Percentiles rank a stretch among this genome's conserved stretches.
phyloP scores from a whole-genome alignment of 2,888 invertebrate genomes.

The Acleris laterana region DNA sequence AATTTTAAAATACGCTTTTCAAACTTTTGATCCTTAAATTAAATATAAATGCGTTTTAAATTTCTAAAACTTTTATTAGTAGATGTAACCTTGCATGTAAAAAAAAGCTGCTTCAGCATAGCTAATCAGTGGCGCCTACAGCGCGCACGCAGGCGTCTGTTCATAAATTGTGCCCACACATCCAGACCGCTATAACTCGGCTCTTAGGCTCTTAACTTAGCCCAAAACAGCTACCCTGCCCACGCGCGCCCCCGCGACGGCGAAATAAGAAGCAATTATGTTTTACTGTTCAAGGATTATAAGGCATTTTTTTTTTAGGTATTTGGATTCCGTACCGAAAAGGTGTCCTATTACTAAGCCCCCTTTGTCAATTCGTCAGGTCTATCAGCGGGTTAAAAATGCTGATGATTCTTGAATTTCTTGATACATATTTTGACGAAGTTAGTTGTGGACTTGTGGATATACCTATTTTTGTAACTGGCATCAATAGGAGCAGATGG shows the following conservation, averaged over 20 bases:
- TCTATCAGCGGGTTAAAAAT: too few species aligned
- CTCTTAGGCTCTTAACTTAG: conserved; percentile 23
- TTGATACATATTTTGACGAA: too few species aligned
- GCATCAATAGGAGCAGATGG: too few species aligned
- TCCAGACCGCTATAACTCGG: conserved; percentile 7
- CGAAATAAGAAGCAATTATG: conserved; percentile 32
- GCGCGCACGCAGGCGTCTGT: background rate
- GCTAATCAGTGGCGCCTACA: conserved; percentile 1
- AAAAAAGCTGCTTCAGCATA: background rate
- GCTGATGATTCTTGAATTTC: too few species aligned
- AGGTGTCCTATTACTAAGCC: too few species aligned
- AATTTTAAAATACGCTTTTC: too few species aligned
- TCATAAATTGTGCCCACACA: conserved; percentile 18
- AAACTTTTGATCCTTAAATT: too few species aligned
- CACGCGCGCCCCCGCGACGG: conserved; percentile 46
- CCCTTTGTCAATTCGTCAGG: too few species aligned
- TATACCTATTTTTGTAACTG: too few species aligned
- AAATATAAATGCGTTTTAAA: background rate
- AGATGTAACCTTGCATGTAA: background rate
- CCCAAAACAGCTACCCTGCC: conserved; percentile 45
- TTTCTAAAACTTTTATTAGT: background rate
- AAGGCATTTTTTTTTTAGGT: background rate
- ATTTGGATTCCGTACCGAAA: too few species aligned
- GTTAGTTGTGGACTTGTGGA: too few species aligned
- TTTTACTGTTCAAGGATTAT: conserved; percentile 8